Evolutionary conservation across 2,113 vertebrate species (phyloP).

Genomic region (Pyxicephalus adspersus): DNA sequence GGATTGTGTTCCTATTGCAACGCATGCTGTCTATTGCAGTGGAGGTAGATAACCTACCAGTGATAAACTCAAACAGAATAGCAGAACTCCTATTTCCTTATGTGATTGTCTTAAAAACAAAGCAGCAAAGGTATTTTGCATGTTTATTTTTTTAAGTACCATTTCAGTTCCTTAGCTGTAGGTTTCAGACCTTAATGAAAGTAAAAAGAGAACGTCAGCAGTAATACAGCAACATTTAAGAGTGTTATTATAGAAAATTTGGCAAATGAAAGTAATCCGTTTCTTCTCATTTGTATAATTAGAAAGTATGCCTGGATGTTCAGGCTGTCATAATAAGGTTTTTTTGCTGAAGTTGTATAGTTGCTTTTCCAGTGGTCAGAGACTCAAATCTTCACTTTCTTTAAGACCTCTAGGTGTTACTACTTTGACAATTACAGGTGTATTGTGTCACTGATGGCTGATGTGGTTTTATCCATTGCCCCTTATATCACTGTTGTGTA

Average conservation of each 20-base stretch:
- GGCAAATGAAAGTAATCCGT: too few species aligned
- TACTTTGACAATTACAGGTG: too few species aligned
- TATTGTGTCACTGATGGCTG: too few species aligned
- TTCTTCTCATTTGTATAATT: too few species aligned
- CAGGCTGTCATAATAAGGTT: not conserved
- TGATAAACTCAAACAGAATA: slow-evolving; percentile 82
- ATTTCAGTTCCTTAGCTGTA: not conserved
- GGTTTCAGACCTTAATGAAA: slow-evolving; percentile 4
- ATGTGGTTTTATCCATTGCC: too few species aligned
- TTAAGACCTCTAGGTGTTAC: too few species aligned
- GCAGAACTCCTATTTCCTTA: slow-evolving; percentile 81
- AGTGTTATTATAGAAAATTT: too few species aligned
- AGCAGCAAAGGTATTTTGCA: slow-evolving; percentile 81
- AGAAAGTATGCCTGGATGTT: too few species aligned
- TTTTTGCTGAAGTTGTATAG: not conserved
- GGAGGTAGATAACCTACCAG: slow-evolving; percentile 88
- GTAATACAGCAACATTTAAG: too few species aligned
- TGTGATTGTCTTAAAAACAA: slow-evolving; percentile 74
- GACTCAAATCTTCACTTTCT: too few species aligned
- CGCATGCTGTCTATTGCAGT: slow-evolving; percentile 87
- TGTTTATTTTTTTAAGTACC: not conserved
- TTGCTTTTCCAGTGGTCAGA: not conserved
- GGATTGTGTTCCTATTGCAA: slow-evolving; percentile 83
- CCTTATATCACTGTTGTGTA: too few species aligned
- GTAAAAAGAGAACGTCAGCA: too few species aligned